Evolutionary conservation across 2,888 invertebrate species (phyloP).

Genomic region (Drosophila picticornis): DNA sequence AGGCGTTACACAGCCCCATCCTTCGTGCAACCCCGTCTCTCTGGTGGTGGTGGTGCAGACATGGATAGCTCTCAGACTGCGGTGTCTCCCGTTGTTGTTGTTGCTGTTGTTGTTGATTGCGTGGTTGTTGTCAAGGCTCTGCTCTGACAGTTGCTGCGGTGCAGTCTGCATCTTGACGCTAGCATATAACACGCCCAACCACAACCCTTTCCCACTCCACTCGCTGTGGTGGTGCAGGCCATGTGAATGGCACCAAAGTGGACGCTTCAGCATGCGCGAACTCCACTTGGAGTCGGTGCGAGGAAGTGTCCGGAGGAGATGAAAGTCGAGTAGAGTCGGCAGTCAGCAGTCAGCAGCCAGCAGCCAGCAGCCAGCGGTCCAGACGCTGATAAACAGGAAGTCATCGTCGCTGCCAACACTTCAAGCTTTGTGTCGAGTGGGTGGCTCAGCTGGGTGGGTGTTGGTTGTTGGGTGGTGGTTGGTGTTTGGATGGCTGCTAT

Average conservation of each 20-base stretch:
- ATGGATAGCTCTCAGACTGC: slow-evolving; percentile 38
- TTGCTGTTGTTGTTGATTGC: slow-evolving; percentile 14
- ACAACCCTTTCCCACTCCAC: slow-evolving; percentile 27
- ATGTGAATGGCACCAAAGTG: slow-evolving; percentile 80
- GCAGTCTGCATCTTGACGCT: slow-evolving; percentile 51
- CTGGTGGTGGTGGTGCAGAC: slow-evolving; percentile 18
- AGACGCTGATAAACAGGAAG: slow-evolving; percentile 76
- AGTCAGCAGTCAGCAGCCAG: neutral
- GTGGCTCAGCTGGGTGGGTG: slow-evolving; percentile 11
- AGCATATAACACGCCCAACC: slow-evolving; percentile 48
- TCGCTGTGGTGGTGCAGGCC: slow-evolving; percentile 14
- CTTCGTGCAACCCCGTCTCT: slow-evolving; percentile 5
- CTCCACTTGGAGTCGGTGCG: slow-evolving; percentile 65
- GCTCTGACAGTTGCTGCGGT: slow-evolving; percentile 19
- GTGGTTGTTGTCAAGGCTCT: slow-evolving; percentile 14
- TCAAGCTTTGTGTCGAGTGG: slow-evolving; percentile 74
- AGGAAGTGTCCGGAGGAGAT: slow-evolving; percentile 15
- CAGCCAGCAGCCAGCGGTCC: slow-evolving; percentile 37
- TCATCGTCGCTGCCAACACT: slow-evolving; percentile 74
- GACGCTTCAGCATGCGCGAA: slow-evolving; percentile 81
- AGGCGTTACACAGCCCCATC: slow-evolving; percentile 3
- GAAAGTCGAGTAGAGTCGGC: neutral
- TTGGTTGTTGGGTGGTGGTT: neutral
- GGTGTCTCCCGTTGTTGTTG: slow-evolving; percentile 33
- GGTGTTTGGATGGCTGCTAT: neutral